Evolutionary conservation across 1,140 invertebrate species (phyloP), one percentile per base, ranked within the genome.

Genomic region (Leptonema lineaticorne): DNA sequence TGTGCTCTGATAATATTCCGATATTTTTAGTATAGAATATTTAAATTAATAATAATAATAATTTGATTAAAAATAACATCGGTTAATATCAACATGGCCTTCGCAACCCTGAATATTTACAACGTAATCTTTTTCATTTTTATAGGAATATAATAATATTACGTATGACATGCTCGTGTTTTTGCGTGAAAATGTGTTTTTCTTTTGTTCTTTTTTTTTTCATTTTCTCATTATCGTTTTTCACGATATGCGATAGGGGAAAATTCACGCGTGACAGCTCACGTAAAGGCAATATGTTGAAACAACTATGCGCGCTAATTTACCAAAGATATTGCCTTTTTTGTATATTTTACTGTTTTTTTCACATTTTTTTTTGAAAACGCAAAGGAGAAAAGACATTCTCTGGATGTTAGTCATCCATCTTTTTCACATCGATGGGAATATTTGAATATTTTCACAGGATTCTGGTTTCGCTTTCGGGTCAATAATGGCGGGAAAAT

Each of bases 241-340:
- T 63, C 67, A 20, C 46, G 59, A 63, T 63, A 56, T 58, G 30
- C 37, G 59, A 68, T 68, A 68, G 58, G 45, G n/a, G 59, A 68
- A 63, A 53, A 56, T 63, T 68, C 45, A n/a, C n/a, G 27, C 59
- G 45, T 69, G 67, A 69, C 60, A 69, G 60, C 59, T 63, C 60
- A 69, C 60, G 67, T 69, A 63, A 53, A 37, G 50, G 67, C 60
- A 64, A 69, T 64, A 63, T 64, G 60, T 45, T 69, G 67, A 64
- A 68, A 69, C 67, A 69, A 69, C 59, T 69, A 63, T 69, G 67
- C 67, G 59, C 60, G 67, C 53, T 69, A 69, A 69, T 69, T 69
- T 46, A 28, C 48, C 59, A 26, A 41, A 69, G 60, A 63, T 69
- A 69, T 69, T 69, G 60, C 29, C 48, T 69, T 58, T 69, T 69